Percentiles rank a stretch among this genome's conserved stretches.
Conservation (phyloP, 2,113 vertebrate genomes). For the Perca fluviatilis region DNA sequence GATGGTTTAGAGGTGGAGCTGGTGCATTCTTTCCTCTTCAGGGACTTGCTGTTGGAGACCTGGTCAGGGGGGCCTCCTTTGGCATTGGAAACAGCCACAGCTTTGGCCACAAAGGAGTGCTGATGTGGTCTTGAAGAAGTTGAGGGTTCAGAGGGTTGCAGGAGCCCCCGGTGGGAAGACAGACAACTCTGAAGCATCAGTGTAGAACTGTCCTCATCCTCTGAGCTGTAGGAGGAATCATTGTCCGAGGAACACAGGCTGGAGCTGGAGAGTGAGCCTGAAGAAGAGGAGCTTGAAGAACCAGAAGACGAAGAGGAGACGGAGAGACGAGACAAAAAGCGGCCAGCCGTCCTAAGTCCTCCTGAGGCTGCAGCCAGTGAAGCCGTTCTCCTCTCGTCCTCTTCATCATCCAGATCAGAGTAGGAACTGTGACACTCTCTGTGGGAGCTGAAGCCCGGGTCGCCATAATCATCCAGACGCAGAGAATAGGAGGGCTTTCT, state of each 20-base stretch:
- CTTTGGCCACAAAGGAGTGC: constrained; percentile 93
- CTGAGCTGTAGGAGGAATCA: constrained; percentile 96
- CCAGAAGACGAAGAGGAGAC: constrained; percentile 96
- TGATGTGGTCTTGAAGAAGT: constrained; percentile 81
- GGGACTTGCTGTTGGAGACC: constrained; percentile 74
- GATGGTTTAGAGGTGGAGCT: constrained; percentile 83
- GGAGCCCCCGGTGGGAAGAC: constrained; percentile 89
- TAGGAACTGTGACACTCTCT: constrained; percentile 94
- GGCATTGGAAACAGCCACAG: constrained; percentile 81
- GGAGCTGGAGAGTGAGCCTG: constrained; percentile 94
- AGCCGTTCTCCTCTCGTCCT: constrained; percentile 76
- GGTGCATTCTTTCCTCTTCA: constrained; percentile 90
- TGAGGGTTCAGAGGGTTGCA: constrained; percentile 88
- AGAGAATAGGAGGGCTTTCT: constrained; percentile 85
- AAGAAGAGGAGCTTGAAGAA: constrained; percentile 94
- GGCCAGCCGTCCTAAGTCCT: constrained; percentile 87
- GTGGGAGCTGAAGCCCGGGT: constrained; percentile 90
- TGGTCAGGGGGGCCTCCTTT: constrained; percentile 82
- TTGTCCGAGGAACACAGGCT: constrained; percentile 97
- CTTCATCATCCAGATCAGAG: constrained; percentile 91
- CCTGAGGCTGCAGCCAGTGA: constrained; percentile 78
- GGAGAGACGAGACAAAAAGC: constrained; percentile 92
- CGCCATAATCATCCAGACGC: constrained; percentile 79
- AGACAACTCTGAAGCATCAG: constrained; percentile 95
- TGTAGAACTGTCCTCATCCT: constrained; percentile 92